Evolutionary conservation across 2,888 invertebrate genomes (phyloP).

Genomic region (Oligia fasciuncula): DNA sequence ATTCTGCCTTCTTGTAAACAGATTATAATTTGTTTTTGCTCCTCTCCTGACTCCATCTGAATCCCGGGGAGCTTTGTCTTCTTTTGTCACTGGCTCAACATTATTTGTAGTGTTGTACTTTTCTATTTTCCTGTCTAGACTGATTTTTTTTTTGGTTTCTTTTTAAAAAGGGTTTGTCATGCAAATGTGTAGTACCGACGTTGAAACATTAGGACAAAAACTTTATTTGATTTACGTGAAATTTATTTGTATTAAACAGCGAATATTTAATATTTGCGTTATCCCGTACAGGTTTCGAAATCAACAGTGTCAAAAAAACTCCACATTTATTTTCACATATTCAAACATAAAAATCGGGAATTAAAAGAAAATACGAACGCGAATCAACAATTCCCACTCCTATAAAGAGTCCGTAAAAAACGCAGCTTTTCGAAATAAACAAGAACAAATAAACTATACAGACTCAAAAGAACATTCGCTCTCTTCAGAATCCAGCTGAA

Average conservation of each 20-base stretch:
- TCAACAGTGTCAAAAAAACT: not conserved
- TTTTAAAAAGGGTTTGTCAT: not conserved
- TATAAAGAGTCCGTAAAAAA: slow-evolving; percentile 5
- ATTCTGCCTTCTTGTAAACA: slow-evolving; percentile 50
- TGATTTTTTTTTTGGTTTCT: not conserved
- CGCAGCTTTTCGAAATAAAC: slow-evolving; percentile 29
- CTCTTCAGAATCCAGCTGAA: slow-evolving; percentile 33
- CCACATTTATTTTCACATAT: not conserved
- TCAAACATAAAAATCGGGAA: too few relatives aligned
- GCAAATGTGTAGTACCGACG: not conserved
- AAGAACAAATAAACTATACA: slow-evolving; percentile 19
- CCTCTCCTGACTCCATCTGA: slow-evolving; percentile 15
- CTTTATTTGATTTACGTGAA: not conserved
- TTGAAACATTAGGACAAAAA: not conserved
- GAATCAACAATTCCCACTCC: slow-evolving; percentile 13
- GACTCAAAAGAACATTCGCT: slow-evolving; percentile 14
- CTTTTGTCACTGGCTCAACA: slow-evolving; percentile 8
- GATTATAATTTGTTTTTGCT: slow-evolving; percentile 57
- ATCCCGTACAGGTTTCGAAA: not conserved
- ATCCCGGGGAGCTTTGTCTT: slow-evolving; percentile 19
- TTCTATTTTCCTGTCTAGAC: not conserved
- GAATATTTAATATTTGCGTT: not conserved
- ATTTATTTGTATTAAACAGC: not conserved
- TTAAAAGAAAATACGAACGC: not conserved
- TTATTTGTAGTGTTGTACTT: slow-evolving; percentile 35